Conservation (phyloP, 2,888 invertebrate species). For the Heterodera filipjevi region DNA sequence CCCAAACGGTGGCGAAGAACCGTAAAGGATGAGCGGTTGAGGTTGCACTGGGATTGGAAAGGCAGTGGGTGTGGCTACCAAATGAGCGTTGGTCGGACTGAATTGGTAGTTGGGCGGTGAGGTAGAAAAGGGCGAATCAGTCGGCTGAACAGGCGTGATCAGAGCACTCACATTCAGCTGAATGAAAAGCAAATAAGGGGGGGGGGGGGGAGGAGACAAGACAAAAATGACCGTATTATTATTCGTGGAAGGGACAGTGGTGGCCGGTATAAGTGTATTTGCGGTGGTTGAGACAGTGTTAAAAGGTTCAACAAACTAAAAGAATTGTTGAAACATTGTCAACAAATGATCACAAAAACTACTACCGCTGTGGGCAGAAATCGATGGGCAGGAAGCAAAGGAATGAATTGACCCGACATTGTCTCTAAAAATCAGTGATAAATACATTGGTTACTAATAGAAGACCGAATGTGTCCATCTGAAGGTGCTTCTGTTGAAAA, state of each 20-base stretch:
- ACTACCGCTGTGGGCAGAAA: background rate
- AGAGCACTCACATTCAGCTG: background rate
- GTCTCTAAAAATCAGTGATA: background rate
- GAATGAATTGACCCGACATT: background rate
- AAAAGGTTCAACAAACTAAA: constrained; percentile 5
- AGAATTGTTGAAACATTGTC: background rate
- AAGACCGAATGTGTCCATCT: background rate
- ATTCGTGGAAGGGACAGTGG: background rate
- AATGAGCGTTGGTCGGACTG: background rate
- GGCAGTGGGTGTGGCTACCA: constrained; percentile 13
- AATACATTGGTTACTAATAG: background rate
- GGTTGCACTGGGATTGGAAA: constrained; percentile 25
- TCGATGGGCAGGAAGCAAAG: background rate
- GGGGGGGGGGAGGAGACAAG: no score
- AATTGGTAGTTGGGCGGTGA: constrained; percentile 27
- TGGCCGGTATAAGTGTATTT: background rate
- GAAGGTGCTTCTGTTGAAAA: background rate
- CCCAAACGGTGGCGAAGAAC: constrained; percentile 25
- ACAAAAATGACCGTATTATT: background rate
- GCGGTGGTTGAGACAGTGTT: background rate
- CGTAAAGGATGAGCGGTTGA: constrained; percentile 18
- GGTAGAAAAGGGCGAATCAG: constrained; percentile 6
- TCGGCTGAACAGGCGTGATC: background rate
- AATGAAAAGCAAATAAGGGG: background rate
- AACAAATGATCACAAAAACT: background rate